A percentile compares a stretch with the other conserved stretches of the same genome.
Conservation (phyloP, 2,888 invertebrate species). For the Phortica okadai region DNA sequence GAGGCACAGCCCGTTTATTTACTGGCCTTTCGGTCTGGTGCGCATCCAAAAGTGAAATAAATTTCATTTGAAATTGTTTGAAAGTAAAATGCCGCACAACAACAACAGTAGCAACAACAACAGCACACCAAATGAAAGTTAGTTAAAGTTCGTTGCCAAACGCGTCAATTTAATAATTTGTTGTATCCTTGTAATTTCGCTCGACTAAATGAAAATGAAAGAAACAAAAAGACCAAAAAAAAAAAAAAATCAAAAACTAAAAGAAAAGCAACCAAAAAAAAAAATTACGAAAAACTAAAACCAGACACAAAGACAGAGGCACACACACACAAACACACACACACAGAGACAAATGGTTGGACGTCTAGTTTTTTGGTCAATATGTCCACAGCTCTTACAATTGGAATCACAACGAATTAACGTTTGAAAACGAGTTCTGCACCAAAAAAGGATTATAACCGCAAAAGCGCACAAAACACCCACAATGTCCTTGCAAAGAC, state of each 20-base stretch:
- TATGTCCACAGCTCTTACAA: not conserved
- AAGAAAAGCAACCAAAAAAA: not conserved
- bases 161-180: conserved; percentile 31
- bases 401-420: conserved; percentile 23
- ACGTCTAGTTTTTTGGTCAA: not conserved
- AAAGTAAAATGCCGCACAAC: conserved; percentile 1
- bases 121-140: not conserved
- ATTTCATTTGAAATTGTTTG: conserved; percentile 30
- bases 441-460: conserved; percentile 25
- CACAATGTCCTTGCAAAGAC: not conserved
- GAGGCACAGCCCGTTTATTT: conserved; percentile 11
- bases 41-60: conserved; percentile 28
- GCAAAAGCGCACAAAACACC: not conserved
- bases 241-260: not conserved
- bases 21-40: conserved; percentile 31
- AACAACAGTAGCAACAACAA: not conserved
- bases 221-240: too few species aligned
- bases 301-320: not conserved
- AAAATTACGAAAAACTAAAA: not conserved
- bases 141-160: not conserved
- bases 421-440: conserved; percentile 10
- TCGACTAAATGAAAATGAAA: too few species aligned
- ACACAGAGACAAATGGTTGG: too few species aligned
- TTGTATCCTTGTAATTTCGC: conserved; percentile 8
- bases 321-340: not conserved